Percentiles rank a stretch among this genome's conserved stretches.
Conservation (phyloP, 2,113 vertebrate species). For the Nycticorax nycticorax region DNA sequence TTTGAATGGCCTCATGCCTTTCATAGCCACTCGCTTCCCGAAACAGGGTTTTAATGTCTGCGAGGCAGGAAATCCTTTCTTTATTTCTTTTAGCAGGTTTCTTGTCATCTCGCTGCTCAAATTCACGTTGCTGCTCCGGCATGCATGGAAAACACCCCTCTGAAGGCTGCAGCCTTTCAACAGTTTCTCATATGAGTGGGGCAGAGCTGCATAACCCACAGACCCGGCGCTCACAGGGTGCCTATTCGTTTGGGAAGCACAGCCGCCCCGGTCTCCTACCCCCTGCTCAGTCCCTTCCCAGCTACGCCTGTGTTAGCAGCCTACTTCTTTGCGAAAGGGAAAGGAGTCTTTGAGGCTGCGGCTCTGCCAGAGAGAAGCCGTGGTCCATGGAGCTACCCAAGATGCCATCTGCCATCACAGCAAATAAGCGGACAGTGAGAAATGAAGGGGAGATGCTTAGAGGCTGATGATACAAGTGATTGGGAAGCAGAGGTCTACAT, state of each 20-base stretch:
- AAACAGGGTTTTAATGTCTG: constrained; percentile 18
- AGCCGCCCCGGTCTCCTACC: rapidly evolving
- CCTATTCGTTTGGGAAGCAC: not conserved
- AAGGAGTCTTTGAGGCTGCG: not conserved
- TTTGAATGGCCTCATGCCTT: constrained; percentile 39
- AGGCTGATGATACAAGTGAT: not conserved
- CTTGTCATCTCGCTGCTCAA: constrained; percentile 58
- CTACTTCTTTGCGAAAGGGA: not conserved
- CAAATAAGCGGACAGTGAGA: not conserved
- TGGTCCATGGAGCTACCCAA: not conserved
- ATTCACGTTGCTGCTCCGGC: not conserved
- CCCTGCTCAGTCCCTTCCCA: not conserved
- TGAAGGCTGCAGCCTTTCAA: constrained; percentile 63
- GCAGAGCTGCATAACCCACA: not conserved
- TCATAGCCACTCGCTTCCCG: constrained; percentile 18
- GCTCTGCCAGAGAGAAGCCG: not conserved
- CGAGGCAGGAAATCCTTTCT: constrained; percentile 59
- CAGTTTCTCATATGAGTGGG: constrained; percentile 30
- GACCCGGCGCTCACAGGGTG: rapidly evolving
- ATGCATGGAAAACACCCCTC: not conserved
- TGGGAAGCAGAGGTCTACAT: not conserved
- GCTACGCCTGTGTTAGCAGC: not conserved
- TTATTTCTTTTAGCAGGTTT: constrained; percentile 61
- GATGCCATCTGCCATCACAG: not conserved
- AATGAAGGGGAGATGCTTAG: not conserved